Evolutionary conservation across 2,113 vertebrate species (phyloP).

Genomic region (Plecotus auritus): DNA sequence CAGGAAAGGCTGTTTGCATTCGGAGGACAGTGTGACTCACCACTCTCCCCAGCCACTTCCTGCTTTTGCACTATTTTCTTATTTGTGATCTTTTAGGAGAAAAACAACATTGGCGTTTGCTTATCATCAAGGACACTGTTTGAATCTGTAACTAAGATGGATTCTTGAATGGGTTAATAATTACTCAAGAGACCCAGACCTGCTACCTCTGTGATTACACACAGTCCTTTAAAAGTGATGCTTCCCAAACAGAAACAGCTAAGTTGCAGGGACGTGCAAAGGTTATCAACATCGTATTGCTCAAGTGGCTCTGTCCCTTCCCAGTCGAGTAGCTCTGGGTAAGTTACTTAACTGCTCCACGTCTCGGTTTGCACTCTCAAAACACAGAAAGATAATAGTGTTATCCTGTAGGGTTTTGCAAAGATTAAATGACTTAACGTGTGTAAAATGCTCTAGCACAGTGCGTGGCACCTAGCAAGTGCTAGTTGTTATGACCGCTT

Average conservation of each 20-base stretch:
- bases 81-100: neutral
- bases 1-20: neutral
- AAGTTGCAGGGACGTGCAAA: neutral
- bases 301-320: neutral
- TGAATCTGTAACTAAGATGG: neutral
- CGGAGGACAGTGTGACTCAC: neutral
- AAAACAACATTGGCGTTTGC: neutral
- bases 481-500: neutral
- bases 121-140: neutral
- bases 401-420: neutral
- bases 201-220: neutral
- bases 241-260: neutral
- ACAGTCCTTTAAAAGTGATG: neutral
- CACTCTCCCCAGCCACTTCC: neutral
- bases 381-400: neutral
- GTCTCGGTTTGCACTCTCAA: neutral
- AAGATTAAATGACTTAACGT: neutral
- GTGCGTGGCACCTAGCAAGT: neutral
- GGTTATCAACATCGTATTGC: neutral
- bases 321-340: neutral
- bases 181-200: neutral
- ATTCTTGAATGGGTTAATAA: neutral
- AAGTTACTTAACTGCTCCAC: neutral
- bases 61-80: slow-evolving; percentile 19
- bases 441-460: neutral